Evolutionary conservation across 2,888 invertebrate genomes (phyloP).

Genomic region (Odontothrips loti): DNA sequence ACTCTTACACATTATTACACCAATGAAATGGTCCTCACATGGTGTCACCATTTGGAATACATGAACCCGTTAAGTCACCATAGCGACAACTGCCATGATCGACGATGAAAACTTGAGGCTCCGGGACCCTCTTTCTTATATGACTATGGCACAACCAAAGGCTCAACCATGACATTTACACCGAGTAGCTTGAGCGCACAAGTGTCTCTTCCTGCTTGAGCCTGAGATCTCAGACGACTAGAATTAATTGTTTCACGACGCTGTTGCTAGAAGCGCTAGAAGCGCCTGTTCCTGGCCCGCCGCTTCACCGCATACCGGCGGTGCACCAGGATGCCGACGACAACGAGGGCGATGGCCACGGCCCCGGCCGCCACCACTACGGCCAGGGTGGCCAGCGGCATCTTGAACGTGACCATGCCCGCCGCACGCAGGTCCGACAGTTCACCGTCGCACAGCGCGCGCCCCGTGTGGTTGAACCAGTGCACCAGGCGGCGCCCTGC

Average conservation of each 20-base stretch:
- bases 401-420: background rate
- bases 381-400: background rate
- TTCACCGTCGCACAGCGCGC: constrained; percentile 33
- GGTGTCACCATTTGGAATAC: no score
- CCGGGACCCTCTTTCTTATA: no score
- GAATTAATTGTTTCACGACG: no score
- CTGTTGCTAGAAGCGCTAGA: background rate
- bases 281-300: constrained; percentile 32
- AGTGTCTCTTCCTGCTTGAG: no score
- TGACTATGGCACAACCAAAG: no score
- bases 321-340: constrained; percentile 33
- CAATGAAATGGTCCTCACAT: no score
- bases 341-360: constrained; percentile 30
- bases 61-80: no score
- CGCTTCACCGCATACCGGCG: constrained; percentile 29
- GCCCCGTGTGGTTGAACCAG: constrained; percentile 35
- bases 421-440: constrained; percentile 27
- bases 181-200: no score
- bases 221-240: no score
- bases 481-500: constrained; percentile 37
- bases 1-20: background rate
- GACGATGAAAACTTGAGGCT: no score
- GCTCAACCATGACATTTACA: no score
- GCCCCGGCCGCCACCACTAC: constrained; percentile 29
- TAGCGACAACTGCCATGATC: no score